These are phyloP conservation scores for Euclidia mi DNA, from an alignment of 2,888 invertebrate genomes.

Conservation along the genomic window DNA sequence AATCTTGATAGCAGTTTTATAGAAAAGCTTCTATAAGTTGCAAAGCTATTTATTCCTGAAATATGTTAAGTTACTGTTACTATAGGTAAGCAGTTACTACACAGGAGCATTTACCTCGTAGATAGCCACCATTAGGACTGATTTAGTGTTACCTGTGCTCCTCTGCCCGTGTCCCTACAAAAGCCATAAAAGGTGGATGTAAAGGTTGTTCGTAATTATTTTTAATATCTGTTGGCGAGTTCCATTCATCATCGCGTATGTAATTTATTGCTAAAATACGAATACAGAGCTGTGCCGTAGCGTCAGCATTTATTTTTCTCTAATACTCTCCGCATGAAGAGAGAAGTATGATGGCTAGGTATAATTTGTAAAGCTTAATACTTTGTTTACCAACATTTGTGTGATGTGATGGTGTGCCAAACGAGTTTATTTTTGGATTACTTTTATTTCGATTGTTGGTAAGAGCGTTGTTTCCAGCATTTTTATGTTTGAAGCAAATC, in stretches of 20 bases:
- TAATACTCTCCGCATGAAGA: conserved; percentile 37
- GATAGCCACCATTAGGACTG: conserved; percentile 48
- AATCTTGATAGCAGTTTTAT: no score
- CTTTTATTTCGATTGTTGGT: not conserved
- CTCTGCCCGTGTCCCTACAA: conserved; percentile 29
- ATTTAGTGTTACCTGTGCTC: conserved; percentile 51
- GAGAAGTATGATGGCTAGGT: conserved; percentile 48
- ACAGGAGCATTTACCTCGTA: conserved; percentile 2
- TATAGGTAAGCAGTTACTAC: not conserved
- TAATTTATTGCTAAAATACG: conserved; percentile 50
- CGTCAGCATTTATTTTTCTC: conserved; percentile 45
- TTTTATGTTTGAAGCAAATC: no score
- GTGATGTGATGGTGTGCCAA: conserved; percentile 20
- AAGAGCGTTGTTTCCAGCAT: no score
- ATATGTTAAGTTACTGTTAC: not conserved
- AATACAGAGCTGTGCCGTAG: conserved; percentile 27
- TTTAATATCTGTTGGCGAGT: conserved; percentile 45
- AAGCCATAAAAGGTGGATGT: conserved; percentile 47
- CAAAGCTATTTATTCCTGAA: not conserved
- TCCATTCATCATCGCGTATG: conserved; percentile 42
- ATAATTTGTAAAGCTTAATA: conserved; percentile 47
- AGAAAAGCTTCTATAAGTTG: no score
- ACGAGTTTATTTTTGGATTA: conserved; percentile 17
- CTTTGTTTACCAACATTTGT: conserved; percentile 31
- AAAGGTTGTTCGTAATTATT: conserved; percentile 48